Evolutionary conservation across 2,797 vertebrate genomes (phyloP), one percentile per base, ranked within the genome.

Genomic region (Halcyon leucocephala): DNA sequence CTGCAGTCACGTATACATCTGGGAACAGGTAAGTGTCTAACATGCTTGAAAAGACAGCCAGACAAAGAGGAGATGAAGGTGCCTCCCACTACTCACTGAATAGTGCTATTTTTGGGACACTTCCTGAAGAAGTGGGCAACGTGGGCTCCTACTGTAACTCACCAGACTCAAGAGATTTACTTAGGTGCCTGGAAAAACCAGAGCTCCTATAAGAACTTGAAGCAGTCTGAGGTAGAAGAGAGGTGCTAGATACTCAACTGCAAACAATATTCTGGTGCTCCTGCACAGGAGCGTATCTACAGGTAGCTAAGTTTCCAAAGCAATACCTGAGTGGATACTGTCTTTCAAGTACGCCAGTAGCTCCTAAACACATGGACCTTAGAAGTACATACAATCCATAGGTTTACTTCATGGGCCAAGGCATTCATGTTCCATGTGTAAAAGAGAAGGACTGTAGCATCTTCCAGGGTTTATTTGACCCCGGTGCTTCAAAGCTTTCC

Each of bases 101-200:
- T 0, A 37, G 9, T 9, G 28, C 19, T 3, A 2, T 7, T 48
- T 31, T 33, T 33, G 24, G n/a, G 26, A 19, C 46, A 20, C 25
- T 28, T 26, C 17, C 46, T 42, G 17, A 67, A 37, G 60, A 31
- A 58, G 44, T 1, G 1, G n/a, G 24, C 64, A 83, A 19, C 1
- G 4, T 1, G 24, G 24, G 65, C 49, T 77, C 24, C 60, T 35
- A 48, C 29, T 44, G 37, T 37, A 37, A 12, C 46, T 52, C 46
- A 61, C 15, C n/a, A 51, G 44, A 12, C 77, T 54, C 25, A 52
- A 65, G 25, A 58, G 25, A 54, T 62, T 52, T 60, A 48, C 1
- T 1, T 0, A 1, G 22, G 25, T 41, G 0, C 0, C 24, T 54
- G 1, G 0, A 74, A 89, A 87, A 70, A 4, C 3, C 60, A 52